Conservation (phyloP, 2,888 invertebrate species). For the Eristalis tenax region DNA sequence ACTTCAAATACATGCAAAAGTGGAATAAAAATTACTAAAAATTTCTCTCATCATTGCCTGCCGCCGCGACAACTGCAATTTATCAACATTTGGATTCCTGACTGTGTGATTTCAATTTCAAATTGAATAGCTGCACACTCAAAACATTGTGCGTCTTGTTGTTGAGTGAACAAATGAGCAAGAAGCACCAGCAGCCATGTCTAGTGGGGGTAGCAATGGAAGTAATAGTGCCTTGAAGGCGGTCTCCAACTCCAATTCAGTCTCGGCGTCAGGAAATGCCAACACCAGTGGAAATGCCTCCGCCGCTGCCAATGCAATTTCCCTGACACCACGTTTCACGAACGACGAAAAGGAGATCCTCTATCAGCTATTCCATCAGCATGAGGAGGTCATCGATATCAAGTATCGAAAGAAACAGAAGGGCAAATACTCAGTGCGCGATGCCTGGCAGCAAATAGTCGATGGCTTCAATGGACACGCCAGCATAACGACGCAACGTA, state of each 20-base stretch:
- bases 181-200: constrained; percentile 27
- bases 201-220: constrained; percentile 41
- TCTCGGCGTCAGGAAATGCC: constrained; percentile 43
- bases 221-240: constrained; percentile 42
- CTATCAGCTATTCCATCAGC: constrained; percentile 78
- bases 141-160: constrained; percentile 17
- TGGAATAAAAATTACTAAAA: not conserved
- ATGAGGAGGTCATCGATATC: constrained; percentile 81
- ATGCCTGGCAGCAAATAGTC: constrained; percentile 80
- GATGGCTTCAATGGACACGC: constrained; percentile 79
- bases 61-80: constrained; percentile 20
- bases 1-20: not conserved
- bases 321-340: constrained; percentile 79
- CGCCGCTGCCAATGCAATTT: constrained; percentile 66
- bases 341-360: constrained; percentile 80
- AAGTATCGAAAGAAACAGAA: constrained; percentile 79
- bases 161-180: constrained; percentile 26
- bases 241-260: constrained; percentile 21
- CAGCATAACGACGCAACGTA: constrained; percentile 77
- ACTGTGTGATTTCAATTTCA: not conserved
- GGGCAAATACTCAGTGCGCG: constrained; percentile 79
- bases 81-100: constrained; percentile 10
- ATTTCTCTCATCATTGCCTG: not conserved
- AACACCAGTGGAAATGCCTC: constrained; percentile 20
- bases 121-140: constrained; percentile 17